These are phyloP conservation scores for Panthera uncia DNA, from an alignment of 2,113 vertebrate genomes.

Conservation along the genomic window DNA sequence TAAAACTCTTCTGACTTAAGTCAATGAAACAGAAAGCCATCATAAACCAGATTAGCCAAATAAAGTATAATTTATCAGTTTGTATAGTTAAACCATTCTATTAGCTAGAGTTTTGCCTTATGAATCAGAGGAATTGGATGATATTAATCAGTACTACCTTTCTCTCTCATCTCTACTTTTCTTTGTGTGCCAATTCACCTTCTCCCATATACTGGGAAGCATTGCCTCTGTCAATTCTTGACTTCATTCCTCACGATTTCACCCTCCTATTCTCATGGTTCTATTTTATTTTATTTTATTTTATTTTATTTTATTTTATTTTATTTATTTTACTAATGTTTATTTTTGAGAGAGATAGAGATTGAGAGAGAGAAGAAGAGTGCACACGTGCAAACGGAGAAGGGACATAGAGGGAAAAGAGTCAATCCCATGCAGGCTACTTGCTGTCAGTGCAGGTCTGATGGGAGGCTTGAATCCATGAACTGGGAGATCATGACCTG, in stretches of 20 bases:
- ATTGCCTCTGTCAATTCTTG: neutral
- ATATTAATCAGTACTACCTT: neutral
- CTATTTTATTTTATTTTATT: neutral
- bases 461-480: no score
- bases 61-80: neutral
- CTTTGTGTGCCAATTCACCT: neutral
- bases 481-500: no score
- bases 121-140: neutral
- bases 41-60: neutral
- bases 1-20: neutral
- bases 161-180: neutral
- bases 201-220: neutral
- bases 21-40: neutral
- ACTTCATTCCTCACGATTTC: neutral
- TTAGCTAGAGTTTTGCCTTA: neutral
- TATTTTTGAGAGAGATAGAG: no score
- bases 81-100: neutral
- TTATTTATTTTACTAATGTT: neutral
- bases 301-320: neutral
- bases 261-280: neutral
- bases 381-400: no score
- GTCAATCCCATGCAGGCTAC: no score
- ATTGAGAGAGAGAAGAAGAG: no score
- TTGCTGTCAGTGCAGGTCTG: no score
- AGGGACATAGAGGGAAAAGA: no score